Conservation (phyloP, 92 coral and sea anemone genomes). For the Umimayanthus kanabou region DNA sequence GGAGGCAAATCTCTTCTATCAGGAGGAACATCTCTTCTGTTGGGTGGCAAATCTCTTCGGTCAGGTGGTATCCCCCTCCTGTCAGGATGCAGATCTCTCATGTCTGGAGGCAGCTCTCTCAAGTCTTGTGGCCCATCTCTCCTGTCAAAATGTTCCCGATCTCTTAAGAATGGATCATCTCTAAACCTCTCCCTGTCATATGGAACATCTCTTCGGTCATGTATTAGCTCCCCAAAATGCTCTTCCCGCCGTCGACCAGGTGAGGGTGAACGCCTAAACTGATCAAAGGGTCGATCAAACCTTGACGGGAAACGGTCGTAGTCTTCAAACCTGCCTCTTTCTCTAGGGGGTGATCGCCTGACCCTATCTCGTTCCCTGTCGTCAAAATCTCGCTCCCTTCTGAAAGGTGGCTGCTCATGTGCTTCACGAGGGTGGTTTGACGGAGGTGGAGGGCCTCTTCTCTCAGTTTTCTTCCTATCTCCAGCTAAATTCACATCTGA, state of each 20-base stretch:
- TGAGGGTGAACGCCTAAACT: constrained; percentile 70
- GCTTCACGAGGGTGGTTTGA: constrained; percentile 50
- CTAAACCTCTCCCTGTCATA: constrained; percentile 83
- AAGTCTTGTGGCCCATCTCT: constrained; percentile 46
- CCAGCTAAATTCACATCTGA: constrained; percentile 97
- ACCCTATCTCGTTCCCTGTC: constrained; percentile 64
- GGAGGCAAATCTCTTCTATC: constrained; percentile 31
- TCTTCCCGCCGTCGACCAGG: constrained; percentile 72
- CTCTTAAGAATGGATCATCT: constrained; percentile 77
- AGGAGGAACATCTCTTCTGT: constrained; percentile 17
- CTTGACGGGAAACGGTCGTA: constrained; percentile 78
- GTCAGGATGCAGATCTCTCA: constrained; percentile 27
- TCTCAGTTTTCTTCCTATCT: constrained; percentile 74
- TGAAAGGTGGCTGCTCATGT: constrained; percentile 60
- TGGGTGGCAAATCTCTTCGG: not conserved
- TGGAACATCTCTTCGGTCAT: constrained; percentile 74
- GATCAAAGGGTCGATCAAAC: constrained; percentile 74
- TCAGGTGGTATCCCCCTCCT: not conserved
- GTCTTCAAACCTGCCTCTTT: constrained; percentile 72
- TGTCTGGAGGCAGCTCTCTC: constrained; percentile 31
- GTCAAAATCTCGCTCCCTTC: constrained; percentile 64
- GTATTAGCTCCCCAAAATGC: constrained; percentile 57
- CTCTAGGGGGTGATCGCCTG: constrained; percentile 73
- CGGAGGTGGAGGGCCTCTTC: constrained; percentile 52
- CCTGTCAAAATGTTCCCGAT: constrained; percentile 64